phyloP scores from a whole-genome alignment of 2,113 vertebrate species.

The Phylloscopus whistleri region DNA sequence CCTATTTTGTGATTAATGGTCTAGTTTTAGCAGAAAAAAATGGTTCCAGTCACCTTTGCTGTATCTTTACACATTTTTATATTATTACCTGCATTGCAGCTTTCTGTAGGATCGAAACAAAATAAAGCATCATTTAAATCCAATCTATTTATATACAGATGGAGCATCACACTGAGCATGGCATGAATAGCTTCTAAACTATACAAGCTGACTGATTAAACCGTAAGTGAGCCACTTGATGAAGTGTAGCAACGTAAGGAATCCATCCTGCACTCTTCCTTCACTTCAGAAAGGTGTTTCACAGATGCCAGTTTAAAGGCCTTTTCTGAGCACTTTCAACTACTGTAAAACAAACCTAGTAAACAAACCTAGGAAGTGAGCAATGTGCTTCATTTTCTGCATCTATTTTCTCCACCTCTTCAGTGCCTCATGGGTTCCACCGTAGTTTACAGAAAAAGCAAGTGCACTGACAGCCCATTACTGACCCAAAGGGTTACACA shows the following conservation, averaged over 20 bases:
- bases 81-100: neutral
- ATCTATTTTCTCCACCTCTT: neutral
- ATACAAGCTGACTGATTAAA: neutral
- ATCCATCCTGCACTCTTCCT: neutral
- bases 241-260: neutral
- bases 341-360: neutral
- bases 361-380: neutral
- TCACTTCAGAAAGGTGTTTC: neutral
- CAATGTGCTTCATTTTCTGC: neutral
- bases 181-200: neutral
- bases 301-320: neutral
- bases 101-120: neutral
- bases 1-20: neutral
- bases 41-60: neutral
- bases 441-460: neutral
- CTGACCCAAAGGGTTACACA: rapidly evolving
- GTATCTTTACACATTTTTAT: neutral
- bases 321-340: neutral
- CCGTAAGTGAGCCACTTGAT: neutral
- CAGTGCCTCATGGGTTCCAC: neutral
- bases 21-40: neutral
- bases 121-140: neutral
- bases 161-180: neutral
- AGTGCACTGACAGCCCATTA: rapidly evolving
- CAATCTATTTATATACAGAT: neutral